Conservation (phyloP, 2,888 invertebrate genomes). For the Patella pellucida region DNA sequence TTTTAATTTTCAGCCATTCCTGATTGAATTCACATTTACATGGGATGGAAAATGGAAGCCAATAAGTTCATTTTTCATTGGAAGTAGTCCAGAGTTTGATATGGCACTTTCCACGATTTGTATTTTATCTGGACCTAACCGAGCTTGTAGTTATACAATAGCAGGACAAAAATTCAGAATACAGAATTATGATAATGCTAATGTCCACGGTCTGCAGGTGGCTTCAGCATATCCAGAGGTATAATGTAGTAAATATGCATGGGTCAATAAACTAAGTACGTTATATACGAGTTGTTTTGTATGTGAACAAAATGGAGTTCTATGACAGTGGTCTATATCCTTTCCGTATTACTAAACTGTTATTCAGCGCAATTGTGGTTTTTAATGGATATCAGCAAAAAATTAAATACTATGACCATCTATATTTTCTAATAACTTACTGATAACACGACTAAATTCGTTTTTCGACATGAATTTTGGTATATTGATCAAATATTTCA, state of each 20-base stretch:
- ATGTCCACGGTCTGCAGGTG: slow-evolving; percentile 47
- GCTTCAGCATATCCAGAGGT: slow-evolving; percentile 48
- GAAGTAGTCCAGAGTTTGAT: slow-evolving; percentile 87
- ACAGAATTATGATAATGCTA: slow-evolving; percentile 74
- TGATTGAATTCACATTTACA: slow-evolving; percentile 46
- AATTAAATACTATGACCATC: too few relatives aligned
- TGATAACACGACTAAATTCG: too few relatives aligned
- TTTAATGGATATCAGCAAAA: too few relatives aligned
- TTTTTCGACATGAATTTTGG: too few relatives aligned
- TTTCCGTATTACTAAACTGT: too few relatives aligned
- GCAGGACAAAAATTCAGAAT: slow-evolving; percentile 81
- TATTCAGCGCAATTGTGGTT: too few relatives aligned
- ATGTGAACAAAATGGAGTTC: too few relatives aligned
- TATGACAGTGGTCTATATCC: too few relatives aligned
- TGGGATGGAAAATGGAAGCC: slow-evolving; percentile 50
- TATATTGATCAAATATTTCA: too few relatives aligned
- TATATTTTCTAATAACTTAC: too few relatives aligned
- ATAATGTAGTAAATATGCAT: neutral
- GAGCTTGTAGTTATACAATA: slow-evolving; percentile 81
- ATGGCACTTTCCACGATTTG: slow-evolving; percentile 91
- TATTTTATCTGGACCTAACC: slow-evolving; percentile 82
- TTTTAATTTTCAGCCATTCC: slow-evolving; percentile 37
- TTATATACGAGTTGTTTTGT: too few relatives aligned
- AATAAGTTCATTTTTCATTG: slow-evolving; percentile 57
- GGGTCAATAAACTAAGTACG: too few relatives aligned